Evolutionary conservation across 2,113 vertebrate genomes (phyloP).

Genomic region (Megalops atlanticus): DNA sequence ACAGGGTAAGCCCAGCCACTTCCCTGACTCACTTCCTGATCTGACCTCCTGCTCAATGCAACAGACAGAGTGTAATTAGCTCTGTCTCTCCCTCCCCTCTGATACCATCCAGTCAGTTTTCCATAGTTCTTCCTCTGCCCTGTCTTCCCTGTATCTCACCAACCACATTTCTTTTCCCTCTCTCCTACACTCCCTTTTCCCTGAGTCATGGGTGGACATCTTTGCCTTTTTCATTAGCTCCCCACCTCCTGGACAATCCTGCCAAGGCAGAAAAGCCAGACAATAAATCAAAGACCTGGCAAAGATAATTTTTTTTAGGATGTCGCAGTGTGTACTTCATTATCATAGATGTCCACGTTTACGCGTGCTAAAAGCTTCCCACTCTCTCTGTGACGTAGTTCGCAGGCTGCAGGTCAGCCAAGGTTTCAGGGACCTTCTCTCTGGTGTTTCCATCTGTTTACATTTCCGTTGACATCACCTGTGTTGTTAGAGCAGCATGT

Average conservation of each 20-base stretch:
- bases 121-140: no score
- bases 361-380: neutral
- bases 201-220: neutral
- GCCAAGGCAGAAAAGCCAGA: neutral
- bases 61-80: no score
- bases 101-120: no score
- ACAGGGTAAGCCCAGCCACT: slow-evolving; percentile 80
- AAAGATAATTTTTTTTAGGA: neutral
- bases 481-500: neutral
- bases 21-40: no score
- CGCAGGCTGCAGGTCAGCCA: neutral
- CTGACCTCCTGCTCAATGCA: no score
- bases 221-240: neutral
- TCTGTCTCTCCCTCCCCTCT: no score
- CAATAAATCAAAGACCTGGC: neutral
- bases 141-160: neutral
- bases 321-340: neutral
- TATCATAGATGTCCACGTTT: neutral
- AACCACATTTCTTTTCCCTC: neutral
- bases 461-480: neutral
- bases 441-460: neutral
- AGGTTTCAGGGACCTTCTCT: neutral
- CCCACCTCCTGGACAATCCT: neutral
- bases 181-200: neutral
- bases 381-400: neutral